Evolutionary conservation across 2,888 invertebrate genomes (phyloP).

Genomic region (Hypolimnas misippus): DNA sequence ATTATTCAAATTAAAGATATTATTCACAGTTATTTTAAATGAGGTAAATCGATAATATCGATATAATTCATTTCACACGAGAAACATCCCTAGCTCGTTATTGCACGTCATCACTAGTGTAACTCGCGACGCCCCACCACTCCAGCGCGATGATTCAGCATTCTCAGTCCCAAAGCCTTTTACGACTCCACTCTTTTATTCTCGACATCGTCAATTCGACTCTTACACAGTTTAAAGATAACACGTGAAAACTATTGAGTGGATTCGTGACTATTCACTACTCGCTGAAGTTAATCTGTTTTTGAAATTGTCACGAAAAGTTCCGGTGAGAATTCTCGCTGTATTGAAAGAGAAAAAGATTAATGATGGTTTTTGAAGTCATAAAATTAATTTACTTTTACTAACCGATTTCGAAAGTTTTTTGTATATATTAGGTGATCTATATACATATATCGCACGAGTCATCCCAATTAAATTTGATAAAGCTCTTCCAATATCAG

Average conservation of each 20-base stretch:
- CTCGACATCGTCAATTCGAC: conserved; percentile 65
- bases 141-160: conserved; percentile 79
- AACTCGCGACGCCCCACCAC: conserved; percentile 57
- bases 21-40: too few species aligned
- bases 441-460: too few species aligned
- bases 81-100: conserved; percentile 66
- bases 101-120: conserved; percentile 74
- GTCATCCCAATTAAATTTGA: too few species aligned
- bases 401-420: too few species aligned
- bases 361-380: neutral
- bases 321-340: neutral
- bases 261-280: conserved; percentile 38
- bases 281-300: conserved; percentile 23
- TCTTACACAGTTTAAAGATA: conserved; percentile 65
- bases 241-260: conserved; percentile 47
- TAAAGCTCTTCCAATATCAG: too few species aligned
- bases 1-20: too few species aligned
- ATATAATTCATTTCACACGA: neutral
- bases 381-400: too few species aligned
- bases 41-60: too few species aligned
- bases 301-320: conserved; percentile 6
- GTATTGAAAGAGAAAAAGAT: neutral
- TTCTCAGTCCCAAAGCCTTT: conserved; percentile 79
- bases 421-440: too few species aligned
- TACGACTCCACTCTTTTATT: conserved; percentile 76